Percentiles rank a stretch among this genome's conserved stretches.
These are phyloP conservation scores for Campoletis sonorensis DNA, from an alignment of 1,140 invertebrate genomes.

Conservation along the genomic window DNA sequence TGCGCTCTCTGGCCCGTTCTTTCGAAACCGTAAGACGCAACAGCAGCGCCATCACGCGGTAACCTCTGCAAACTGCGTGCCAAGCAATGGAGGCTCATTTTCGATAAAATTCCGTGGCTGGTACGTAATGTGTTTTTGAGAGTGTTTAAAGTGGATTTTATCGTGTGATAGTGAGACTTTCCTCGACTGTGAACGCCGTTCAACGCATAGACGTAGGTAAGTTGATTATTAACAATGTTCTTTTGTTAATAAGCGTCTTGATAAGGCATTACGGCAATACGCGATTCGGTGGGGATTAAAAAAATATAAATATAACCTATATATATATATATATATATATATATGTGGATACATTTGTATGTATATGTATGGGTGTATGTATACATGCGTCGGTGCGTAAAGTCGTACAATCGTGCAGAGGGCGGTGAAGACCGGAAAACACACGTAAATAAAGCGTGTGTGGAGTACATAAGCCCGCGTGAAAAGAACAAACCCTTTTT, in stretches of 20 bases:
- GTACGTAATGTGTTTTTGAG: constrained; percentile 68
- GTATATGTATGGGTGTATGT: constrained; percentile 43
- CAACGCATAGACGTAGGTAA: constrained; percentile 62
- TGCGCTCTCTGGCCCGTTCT: not conserved
- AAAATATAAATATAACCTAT: constrained; percentile 54
- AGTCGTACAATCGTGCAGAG: constrained; percentile 15
- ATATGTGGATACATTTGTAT: constrained; percentile 49
- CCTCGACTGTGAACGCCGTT: constrained; percentile 63
- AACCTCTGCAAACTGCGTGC: constrained; percentile 69
- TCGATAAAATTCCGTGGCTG: constrained; percentile 66
- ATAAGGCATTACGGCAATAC: not conserved
- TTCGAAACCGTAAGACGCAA: not conserved
- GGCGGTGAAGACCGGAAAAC: constrained; percentile 23
- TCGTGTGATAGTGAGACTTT: constrained; percentile 68
- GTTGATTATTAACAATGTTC: constrained; percentile 32
- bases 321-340: constrained; percentile 19
- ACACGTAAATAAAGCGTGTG: constrained; percentile 10
- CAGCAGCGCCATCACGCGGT: constrained; percentile 52
- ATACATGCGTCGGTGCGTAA: constrained; percentile 6
- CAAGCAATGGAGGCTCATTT: constrained; percentile 72
- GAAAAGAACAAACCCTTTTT: not conserved
- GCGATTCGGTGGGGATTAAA: constrained; percentile 38
- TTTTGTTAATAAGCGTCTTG: constrained; percentile 3
- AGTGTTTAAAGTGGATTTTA: constrained; percentile 64
- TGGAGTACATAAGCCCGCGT: not conserved